Conservation (phyloP, 2,113 vertebrate genomes). For the rat (Rattus norvegicus) region GRCr8 NC_086019.1:179272501-179273000, state of each 20-base stretch:
- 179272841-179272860: background rate
- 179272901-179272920: background rate
- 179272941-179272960: constrained; percentile 30
- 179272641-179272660: constrained; percentile 27
- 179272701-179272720: constrained; percentile 42
- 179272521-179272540: constrained; percentile 1
- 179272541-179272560: constrained; percentile 35
- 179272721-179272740: constrained; percentile 37
- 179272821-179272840: background rate
- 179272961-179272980: constrained; percentile 14
- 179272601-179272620: background rate
- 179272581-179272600: background rate
- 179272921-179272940: background rate
- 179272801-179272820: constrained; percentile 41
- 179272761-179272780: constrained; percentile 30
- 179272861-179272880: constrained; percentile 6
- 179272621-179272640: constrained; percentile 29
- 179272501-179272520: constrained; percentile 37
- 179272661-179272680: constrained; percentile 13
- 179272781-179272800: constrained; percentile 39
- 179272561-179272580: constrained; percentile 19
- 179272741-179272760: constrained; percentile 31
- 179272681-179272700: background rate
- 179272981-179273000: background rate
- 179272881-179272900: constrained; percentile 30